Base-by-base conservation (phyloP, 1,140 invertebrate genomes). In the Leptonema lineaticorne region DNA sequence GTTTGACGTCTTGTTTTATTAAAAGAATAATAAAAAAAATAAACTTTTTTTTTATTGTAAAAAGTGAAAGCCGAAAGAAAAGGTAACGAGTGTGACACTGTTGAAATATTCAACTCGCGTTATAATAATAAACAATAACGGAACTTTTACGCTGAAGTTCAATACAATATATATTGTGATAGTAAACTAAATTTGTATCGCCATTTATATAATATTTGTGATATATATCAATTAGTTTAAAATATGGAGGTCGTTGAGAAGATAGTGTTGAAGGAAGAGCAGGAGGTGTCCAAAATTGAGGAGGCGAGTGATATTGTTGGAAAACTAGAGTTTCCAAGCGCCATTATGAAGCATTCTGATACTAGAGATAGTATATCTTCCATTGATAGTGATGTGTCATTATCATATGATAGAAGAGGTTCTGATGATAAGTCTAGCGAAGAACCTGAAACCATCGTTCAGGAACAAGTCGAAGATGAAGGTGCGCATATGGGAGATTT, bases 361-460 rank as follows among this genome's bases (percentile, higher is more conserved):
- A 84, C 85, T 8, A 78, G 85, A 27, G 86, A 87, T 71, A 87
- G 85, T 58, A 86, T 87, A 26, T 87, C 86, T 1, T 87, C 86
- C 2, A 81, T 85, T n/a, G 86, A 88, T 76, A 88, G 86, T 69
- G 86, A 87, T 67, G 79, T 85, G 1, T 86, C 85, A 28, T 72
- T 87, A 14, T 84, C 84, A 0, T 87, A 83, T 69, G 85, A 87
- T 63, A 75, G 81, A 20, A 73, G 77, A 63, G 76, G 75, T 5
- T 81, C 78, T 0, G 78, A 79, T 57, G 71, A 72, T 29, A 64
- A 67, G 28, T 71, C 67, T 16, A 57, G 56, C 0, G 65, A 48
- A 4, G 71, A 68, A 48, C 18, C 57, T 11, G 30, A 48, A 27
- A 37, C 67, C 14, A 22, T 3, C 6, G 27, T 14, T 22, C 50